Base-by-base conservation (phyloP, 2,888 invertebrate genomes). In the Chloroclystis v-ata region DNA sequence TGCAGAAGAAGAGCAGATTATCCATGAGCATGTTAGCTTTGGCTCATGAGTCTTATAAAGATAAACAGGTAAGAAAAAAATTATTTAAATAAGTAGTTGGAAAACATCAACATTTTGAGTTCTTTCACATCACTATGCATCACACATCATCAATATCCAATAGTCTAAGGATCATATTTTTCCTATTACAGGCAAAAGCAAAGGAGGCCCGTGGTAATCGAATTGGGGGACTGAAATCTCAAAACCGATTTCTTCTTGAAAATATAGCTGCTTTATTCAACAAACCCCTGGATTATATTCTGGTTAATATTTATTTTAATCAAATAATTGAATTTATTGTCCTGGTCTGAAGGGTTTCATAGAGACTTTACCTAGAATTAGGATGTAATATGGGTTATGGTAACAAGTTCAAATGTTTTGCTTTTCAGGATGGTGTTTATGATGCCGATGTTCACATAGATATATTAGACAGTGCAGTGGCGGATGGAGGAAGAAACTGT, bases 191-290 rank as follows among this genome's bases (percentile, higher is more conserved):
- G 92, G 81, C 81, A 13, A 90, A 88, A 75, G 91, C 89, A 39
- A 92, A 90, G 75, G 92, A 92, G 63, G 79, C 80, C 28, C 87
- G 94, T 43, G 82, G 56, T 65, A 78, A 60, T 60, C 92, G 66
- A 77, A 80, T 69, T 65, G 89, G 66, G 67, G 80, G 41, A 33
- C 49, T 87, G 52, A 84, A 79, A 67, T 75, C 77, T 20, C 82
- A 82, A 53, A 92, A 94, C 66, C 89, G 92, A 52, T 92, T 92
- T 71, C 76, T 95, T 1, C 75, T 95, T 51, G 93, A 93, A 60
- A 89, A 91, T 67, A 91, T 91, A 24, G 91, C 92, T 6, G 78
- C 87, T 20, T 82, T 90, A 57, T 74, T 92, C 51, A 84, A 89
- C 60, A 78, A 86, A 43, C 75, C 89, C n/a, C 56, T 79, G 8